Evolutionary conservation across 2,797 vertebrate species (phyloP).

Genomic region (Pseudomugil tenellus): DNA sequence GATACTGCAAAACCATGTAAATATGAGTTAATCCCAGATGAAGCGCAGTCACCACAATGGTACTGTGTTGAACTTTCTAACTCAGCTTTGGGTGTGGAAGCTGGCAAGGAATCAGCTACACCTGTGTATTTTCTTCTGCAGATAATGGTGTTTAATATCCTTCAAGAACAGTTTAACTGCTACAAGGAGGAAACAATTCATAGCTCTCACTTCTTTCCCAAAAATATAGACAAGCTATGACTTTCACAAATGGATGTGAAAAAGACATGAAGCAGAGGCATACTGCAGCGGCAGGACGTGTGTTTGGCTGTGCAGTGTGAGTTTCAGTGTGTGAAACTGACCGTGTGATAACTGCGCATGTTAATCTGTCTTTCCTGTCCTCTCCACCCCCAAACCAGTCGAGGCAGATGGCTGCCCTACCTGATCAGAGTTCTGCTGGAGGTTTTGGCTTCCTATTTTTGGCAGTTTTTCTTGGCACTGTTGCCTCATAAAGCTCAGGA

Average conservation of each 20-base stretch:
- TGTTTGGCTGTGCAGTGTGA: constrained; percentile 32
- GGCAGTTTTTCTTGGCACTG: no score
- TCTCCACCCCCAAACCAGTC: no score
- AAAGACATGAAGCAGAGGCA: constrained; percentile 58
- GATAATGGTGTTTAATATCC: constrained; percentile 62
- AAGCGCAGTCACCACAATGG: constrained; percentile 60
- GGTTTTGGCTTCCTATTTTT: no score
- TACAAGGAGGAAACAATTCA: constrained; percentile 75
- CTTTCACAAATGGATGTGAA: constrained; percentile 68
- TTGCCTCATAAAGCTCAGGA: no score
- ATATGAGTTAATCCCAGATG: constrained; percentile 27
- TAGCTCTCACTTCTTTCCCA: constrained; percentile 61
- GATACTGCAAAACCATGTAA: constrained; percentile 31
- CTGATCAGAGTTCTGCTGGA: no score
- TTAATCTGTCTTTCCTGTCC: no score
- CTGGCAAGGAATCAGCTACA: constrained; percentile 68
- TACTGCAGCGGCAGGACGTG: constrained; percentile 64
- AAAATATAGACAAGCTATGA: constrained; percentile 44
- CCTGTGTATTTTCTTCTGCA: constrained; percentile 71
- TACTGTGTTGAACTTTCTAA: constrained; percentile 75
- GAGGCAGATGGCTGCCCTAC: no score
- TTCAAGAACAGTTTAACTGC: constrained; percentile 54
- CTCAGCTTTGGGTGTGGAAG: constrained; percentile 47
- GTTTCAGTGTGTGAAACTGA: constrained; percentile 38
- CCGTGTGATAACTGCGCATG: no score